Evolutionary conservation across 2,888 invertebrate species (phyloP), one percentile per base, ranked within the genome.

Genomic region (Rhopalosiphum nymphaeae): DNA sequence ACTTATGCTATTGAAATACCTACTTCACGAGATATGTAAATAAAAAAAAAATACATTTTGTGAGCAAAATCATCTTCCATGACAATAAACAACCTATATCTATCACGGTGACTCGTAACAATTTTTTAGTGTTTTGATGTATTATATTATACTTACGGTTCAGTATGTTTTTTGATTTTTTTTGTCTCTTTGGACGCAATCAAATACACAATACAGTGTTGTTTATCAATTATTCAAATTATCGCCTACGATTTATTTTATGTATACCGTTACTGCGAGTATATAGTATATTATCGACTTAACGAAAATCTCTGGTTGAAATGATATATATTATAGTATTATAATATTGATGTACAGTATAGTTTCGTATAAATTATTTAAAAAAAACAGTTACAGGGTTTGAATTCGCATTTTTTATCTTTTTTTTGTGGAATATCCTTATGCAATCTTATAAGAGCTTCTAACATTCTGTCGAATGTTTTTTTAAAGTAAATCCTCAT

Each of bases 11-110:
- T 29, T 78, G 42, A 67, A 88, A 92, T 88, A 92, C 53, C 53
- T 53, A 53, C 44, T 88, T 89, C 42, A 53, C 42, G 44, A 53
- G 29, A 89, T 16, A 67, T 56, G 61, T 78, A 42, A 88, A 89
- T 89, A 61, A 61, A 85, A 91, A 91, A 91, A 56, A 56, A 85
- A 87, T 49, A 53, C 49, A 53, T 88, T 67, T 88, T 89, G 29
- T 49, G 10, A 67, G 92, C 46, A 67, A 93, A 93, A 93, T 89
- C 89, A 56, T 93, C 78, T 89, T 93, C 89, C 92, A 53, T 89
- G 88, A 93, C 92, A 93, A 67, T 88, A 92, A 92, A 93, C 44
- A 67, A 53, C 67, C 42, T 78, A 67, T 42, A 89, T 88, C 92
- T 53, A 93, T 53, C 46, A 46, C 49, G 13, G 78, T 93, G 92